Percentiles rank a stretch among this genome's conserved stretches.
These are phyloP conservation scores for Tenodera sinensis DNA, from an alignment of 2,888 invertebrate species.

Conservation along the genomic window DNA sequence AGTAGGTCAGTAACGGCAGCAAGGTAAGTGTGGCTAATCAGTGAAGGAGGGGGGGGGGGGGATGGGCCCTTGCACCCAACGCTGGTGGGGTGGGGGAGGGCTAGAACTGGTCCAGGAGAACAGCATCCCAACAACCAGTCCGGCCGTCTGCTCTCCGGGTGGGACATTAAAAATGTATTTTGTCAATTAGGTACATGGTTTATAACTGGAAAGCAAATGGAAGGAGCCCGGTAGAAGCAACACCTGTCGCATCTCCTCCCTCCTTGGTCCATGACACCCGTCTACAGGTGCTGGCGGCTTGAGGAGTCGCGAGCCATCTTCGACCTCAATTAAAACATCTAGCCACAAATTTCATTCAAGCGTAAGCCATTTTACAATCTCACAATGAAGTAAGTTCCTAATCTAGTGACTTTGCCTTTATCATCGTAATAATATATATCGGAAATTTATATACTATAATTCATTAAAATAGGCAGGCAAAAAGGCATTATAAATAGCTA, in stretches of 20 bases:
- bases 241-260: background rate
- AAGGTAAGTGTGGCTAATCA: background rate
- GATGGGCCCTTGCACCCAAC: background rate
- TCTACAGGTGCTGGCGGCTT: background rate
- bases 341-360: too few species aligned
- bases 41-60: background rate
- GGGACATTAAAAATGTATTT: background rate
- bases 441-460: too few species aligned
- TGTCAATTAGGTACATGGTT: background rate
- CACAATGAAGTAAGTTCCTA: too few species aligned
- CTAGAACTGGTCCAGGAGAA: background rate
- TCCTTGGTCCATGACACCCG: background rate
- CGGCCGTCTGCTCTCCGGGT: background rate
- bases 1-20: background rate
- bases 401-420: too few species aligned
- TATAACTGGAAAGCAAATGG: background rate
- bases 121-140: background rate
- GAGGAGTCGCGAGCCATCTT: background rate
- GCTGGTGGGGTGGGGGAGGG: background rate
- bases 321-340: too few species aligned
- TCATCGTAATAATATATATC: too few species aligned
- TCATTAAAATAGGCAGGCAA: too few species aligned
- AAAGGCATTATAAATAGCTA: too few species aligned
- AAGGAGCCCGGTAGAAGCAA: background rate
- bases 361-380: too few species aligned